These are phyloP conservation scores for Galendromus occidentalis DNA, from an alignment of 1,140 invertebrate genomes.

Conservation along the genomic window DNA sequence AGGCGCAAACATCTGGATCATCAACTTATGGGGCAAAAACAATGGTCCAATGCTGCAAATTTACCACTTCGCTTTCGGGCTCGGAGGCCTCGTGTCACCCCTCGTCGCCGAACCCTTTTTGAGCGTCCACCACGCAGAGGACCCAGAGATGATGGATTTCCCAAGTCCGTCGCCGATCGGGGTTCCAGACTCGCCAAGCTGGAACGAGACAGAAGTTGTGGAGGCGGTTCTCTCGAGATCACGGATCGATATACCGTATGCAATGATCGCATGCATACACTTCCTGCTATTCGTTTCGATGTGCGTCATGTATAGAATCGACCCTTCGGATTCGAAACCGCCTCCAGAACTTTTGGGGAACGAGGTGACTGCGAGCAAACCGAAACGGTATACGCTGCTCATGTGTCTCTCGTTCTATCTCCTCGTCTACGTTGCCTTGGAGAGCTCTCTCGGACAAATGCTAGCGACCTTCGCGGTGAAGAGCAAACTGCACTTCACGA, in stretches of 20 bases:
- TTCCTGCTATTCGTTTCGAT: background rate
- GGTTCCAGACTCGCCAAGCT: too few relatives aligned
- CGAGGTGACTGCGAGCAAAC: background rate
- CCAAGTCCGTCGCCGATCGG: too few relatives aligned
- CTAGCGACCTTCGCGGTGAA: slow-evolving; percentile 28
- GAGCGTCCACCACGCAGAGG: background rate
- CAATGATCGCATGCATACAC: too few relatives aligned
- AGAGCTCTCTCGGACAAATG: slow-evolving; percentile 32
- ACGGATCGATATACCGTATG: too few relatives aligned
- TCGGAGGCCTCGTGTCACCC: slow-evolving; percentile 34
- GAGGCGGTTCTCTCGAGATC: too few relatives aligned
- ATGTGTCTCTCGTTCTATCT: slow-evolving; percentile 24
- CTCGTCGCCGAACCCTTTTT: slow-evolving; percentile 32
- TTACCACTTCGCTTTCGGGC: slow-evolving; percentile 35
- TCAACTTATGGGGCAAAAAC: slow-evolving; percentile 30
- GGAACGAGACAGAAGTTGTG: too few relatives aligned
- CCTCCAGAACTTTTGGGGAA: too few relatives aligned
- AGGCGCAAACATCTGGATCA: slow-evolving; percentile 8
- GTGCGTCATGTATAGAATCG: background rate
- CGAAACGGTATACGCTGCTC: background rate
- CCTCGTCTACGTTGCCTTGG: slow-evolving; percentile 29
- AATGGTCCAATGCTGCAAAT: slow-evolving; percentile 34
- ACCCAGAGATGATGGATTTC: too few relatives aligned
- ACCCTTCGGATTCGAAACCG: too few relatives aligned
- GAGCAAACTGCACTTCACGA: slow-evolving; percentile 23